A percentile compares a stretch with the other conserved stretches of the same genome.
These are phyloP conservation scores for Rhinolophus ferrumequinum DNA, from an alignment of 2,113 vertebrate genomes.

Conservation along the genomic window DNA sequence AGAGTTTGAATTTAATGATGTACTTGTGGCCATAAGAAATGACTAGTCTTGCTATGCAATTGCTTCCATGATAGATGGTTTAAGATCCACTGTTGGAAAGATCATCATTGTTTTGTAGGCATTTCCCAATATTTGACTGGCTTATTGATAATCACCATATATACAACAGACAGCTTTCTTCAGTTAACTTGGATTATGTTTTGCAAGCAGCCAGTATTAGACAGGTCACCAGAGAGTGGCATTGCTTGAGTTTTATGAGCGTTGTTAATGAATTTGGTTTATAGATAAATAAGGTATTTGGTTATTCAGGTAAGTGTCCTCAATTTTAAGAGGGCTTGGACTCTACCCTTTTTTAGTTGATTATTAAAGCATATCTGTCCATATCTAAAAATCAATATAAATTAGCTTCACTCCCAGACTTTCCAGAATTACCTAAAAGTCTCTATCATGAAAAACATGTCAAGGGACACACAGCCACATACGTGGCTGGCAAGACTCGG, in stretches of 20 bases:
- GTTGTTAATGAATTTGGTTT: slow-evolving; percentile 5
- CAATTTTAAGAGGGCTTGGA: background rate
- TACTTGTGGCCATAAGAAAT: background rate
- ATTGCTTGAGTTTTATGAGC: background rate
- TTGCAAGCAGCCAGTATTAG: background rate
- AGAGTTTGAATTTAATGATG: background rate
- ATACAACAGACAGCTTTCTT: background rate
- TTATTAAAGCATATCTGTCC: background rate
- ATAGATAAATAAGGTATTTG: background rate
- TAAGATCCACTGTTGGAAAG: background rate
- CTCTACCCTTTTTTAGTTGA: background rate
- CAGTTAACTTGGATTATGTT: background rate
- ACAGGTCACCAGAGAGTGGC: background rate
- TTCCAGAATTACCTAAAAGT: background rate
- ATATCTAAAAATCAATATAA: background rate
- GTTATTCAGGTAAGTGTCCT: background rate
- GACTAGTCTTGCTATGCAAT: background rate
- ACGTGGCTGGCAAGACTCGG: no score
- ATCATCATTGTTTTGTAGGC: background rate
- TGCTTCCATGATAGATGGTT: background rate
- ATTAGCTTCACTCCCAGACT: background rate
- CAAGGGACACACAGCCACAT: background rate
- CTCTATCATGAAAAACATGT: background rate
- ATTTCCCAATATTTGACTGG: background rate
- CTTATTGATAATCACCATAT: background rate